Conservation (phyloP, 2,797 vertebrate species). For the Poecilia gillii region DNA sequence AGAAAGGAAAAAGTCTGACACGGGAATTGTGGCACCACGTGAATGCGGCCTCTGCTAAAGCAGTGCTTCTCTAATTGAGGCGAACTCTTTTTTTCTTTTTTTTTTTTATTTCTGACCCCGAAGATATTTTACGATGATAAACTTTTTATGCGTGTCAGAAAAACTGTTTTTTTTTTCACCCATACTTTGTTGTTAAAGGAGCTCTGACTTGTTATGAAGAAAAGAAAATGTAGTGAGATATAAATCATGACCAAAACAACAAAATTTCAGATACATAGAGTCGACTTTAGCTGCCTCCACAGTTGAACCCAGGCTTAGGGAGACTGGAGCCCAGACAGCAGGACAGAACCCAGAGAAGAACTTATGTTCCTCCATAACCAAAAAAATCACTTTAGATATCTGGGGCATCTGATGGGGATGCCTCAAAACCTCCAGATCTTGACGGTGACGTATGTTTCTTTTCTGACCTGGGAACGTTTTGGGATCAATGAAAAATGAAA, state of each 20-base stretch:
- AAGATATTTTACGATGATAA: slow-evolving; percentile 11
- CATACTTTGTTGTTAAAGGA: neutral
- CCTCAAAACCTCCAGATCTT: neutral
- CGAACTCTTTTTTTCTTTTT: slow-evolving; percentile 4
- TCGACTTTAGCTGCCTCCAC: neutral
- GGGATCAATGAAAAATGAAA: neutral
- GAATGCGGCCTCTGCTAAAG: slow-evolving; percentile 31
- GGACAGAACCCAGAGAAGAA: neutral
- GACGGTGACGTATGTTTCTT: no score
- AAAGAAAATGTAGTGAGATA: neutral
- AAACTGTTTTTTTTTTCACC: neutral
- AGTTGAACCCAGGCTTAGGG: neutral
- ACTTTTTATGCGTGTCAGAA: neutral
- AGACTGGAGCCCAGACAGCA: neutral
- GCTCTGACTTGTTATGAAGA: neutral
- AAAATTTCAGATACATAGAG: neutral
- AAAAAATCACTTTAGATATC: neutral
- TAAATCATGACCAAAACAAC: neutral
- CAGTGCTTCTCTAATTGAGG: slow-evolving; percentile 28
- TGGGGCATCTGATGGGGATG: neutral
- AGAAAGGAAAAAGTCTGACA: slow-evolving; percentile 45
- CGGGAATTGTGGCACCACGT: slow-evolving; percentile 28
- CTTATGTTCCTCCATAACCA: neutral
- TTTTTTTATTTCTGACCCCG: slow-evolving; percentile 3
- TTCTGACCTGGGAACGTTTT: neutral